A percentile compares a stretch with the other conserved stretches of the same genome.
Evolutionary conservation across 2,113 vertebrate genomes (phyloP).

Genomic region (Talpa occidentalis): DNA sequence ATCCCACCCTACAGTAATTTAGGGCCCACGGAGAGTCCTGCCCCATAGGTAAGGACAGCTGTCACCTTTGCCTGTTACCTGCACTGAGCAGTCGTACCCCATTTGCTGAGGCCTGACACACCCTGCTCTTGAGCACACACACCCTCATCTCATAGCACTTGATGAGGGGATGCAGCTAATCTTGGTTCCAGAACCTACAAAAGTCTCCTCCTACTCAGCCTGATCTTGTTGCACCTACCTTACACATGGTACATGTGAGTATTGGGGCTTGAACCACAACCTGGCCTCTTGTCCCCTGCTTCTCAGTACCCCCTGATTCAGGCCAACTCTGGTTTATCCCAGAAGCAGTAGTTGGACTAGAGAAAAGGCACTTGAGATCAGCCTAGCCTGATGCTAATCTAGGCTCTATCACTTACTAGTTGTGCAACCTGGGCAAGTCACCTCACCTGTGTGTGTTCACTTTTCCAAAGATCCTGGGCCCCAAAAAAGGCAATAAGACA

Average conservation of each 20-base stretch:
- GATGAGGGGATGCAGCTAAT: neutral
- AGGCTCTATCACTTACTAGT: neutral
- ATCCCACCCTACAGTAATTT: neutral
- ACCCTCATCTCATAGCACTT: no score
- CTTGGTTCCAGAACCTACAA: neutral
- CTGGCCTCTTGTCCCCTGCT: neutral
- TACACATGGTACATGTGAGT: rapidly evolving
- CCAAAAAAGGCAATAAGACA: neutral
- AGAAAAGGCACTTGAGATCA: neutral
- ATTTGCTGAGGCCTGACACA: neutral
- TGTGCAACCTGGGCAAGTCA: neutral
- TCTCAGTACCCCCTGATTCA: neutral
- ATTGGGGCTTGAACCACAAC: neutral
- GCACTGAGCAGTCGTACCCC: neutral
- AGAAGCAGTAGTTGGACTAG: neutral
- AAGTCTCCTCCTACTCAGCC: neutral
- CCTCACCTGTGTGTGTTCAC: neutral
- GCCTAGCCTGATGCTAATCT: neutral
- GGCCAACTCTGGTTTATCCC: neutral
- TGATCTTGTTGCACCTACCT: neutral
- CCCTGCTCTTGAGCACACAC: neutral
- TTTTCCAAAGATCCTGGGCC: neutral
- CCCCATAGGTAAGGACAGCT: no score
- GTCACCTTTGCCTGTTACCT: neutral
- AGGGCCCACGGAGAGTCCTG: neutral